Evolutionary conservation across 2,797 vertebrate species (phyloP).

Genomic region (Aselliscus stoliczkanus): DNA sequence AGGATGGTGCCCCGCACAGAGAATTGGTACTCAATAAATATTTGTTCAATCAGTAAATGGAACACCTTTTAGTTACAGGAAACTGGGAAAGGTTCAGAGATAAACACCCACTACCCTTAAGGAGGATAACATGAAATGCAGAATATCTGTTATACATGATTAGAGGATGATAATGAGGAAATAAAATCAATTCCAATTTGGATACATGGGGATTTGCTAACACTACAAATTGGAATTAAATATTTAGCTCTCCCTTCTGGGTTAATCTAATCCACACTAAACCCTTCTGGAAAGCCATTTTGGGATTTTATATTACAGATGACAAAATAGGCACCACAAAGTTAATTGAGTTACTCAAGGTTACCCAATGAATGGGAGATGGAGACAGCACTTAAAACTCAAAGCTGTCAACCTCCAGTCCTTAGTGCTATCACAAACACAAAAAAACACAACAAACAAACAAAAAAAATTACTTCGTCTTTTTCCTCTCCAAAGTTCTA

Average conservation of each 20-base stretch:
- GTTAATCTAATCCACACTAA: constrained; percentile 51
- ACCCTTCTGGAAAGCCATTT: constrained; percentile 47
- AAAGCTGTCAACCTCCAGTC: neutral
- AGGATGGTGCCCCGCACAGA: neutral
- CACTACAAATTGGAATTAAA: constrained; percentile 57
- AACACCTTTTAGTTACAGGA: neutral
- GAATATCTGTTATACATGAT: constrained; percentile 35
- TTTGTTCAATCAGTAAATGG: neutral
- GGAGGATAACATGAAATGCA: constrained; percentile 16
- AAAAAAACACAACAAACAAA: too few relatives aligned
- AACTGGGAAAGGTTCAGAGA: neutral
- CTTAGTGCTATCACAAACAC: neutral
- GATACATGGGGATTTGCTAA: constrained; percentile 45
- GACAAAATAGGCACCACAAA: constrained; percentile 43
- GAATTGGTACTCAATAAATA: neutral
- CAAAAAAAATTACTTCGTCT: neutral
- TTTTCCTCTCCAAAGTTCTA: neutral
- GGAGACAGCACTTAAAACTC: neutral
- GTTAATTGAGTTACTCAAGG: constrained; percentile 40
- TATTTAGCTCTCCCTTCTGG: constrained; percentile 57
- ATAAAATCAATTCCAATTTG: constrained; percentile 54
- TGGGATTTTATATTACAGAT: constrained; percentile 46
- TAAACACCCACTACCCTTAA: neutral
- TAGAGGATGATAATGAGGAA: constrained; percentile 47
- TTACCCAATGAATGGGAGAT: neutral